Base-by-base conservation (phyloP, 1,140 invertebrate genomes). In the Drosophila sturtevanti region DNA sequence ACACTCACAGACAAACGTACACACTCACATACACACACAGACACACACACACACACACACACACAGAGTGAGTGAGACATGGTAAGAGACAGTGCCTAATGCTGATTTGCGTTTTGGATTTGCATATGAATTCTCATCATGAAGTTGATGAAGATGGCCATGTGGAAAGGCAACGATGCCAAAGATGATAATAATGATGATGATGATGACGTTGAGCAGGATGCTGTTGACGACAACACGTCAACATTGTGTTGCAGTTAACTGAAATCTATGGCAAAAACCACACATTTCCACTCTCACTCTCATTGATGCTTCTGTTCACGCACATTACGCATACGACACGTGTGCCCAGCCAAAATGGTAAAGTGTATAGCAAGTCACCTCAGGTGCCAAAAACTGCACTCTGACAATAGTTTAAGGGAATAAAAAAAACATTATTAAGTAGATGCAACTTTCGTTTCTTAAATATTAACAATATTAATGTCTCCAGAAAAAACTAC, bases 41-140 rank as follows among this genome's bases (percentile, higher is more conserved):
- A 27, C 63, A 56, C 48, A 14, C 63, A 44, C 4, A 10, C 38
- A 22, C 10, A 4, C 21, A 27, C 61, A 10, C 21, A 34, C 18
- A 24, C 12, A 14, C 6, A 35, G n/a, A 12, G 27, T 65, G 48
- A 37, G 54, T 6, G 61, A 34, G 18, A 14, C 10, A 35, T 16
- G 6, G 27, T 65, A 48, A 37, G 54, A 11, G 61, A 11, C 74
- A 55, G 63, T 68, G 72, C 73, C 80, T 79, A 76, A 77, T 73
- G 74, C 72, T 81, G 81, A 90, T 81, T 90, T 86, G 77, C 73
- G 73, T 62, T 61, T 55, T 59, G 71, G 55, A 86, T 84, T 86
- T 81, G 71, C 86, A 90, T 90, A 76, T 81, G 85, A 90, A 86
- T 85, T 65, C 74, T 76, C 71, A 86, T 89, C 70, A 85, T 89